Evolutionary conservation across 1,140 invertebrate species (phyloP).

Genomic region (Ceratosolen solmsi): DNA sequence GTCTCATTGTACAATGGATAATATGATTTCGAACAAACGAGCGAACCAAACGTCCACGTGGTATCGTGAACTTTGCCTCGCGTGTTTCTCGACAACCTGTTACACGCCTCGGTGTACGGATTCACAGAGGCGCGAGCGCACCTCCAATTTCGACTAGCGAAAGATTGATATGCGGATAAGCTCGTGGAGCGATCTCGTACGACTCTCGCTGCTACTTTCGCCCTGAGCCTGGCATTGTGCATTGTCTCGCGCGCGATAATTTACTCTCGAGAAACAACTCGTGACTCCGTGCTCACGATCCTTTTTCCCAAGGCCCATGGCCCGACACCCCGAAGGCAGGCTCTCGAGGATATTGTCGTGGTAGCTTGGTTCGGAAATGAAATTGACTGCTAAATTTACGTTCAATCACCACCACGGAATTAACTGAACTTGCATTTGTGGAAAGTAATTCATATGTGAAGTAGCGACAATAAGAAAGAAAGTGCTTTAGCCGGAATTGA

Average conservation of each 20-base stretch:
- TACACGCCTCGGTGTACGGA: background rate
- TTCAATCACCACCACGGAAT: background rate
- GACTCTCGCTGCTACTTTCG: constrained; percentile 53
- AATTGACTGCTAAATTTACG: background rate
- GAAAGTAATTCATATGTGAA: background rate
- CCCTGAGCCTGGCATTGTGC: constrained; percentile 49
- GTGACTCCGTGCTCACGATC: background rate
- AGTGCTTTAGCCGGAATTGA: background rate
- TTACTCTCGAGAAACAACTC: constrained; percentile 27
- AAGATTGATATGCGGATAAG: constrained; percentile 44
- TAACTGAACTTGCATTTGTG: background rate
- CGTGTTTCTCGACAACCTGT: constrained; percentile 16
- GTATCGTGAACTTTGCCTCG: background rate
- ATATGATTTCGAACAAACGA: no score
- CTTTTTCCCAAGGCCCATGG: background rate
- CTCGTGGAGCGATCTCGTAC: constrained; percentile 1
- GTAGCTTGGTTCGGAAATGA: background rate
- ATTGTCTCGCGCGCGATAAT: constrained; percentile 54
- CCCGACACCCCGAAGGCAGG: background rate
- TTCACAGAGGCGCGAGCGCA: background rate
- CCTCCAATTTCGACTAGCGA: constrained; percentile 25
- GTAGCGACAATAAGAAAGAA: background rate
- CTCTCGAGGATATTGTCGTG: background rate
- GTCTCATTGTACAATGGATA: no score
- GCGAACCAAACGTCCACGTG: no score